phyloP scores from a whole-genome alignment of 2,888 invertebrate species.

The Tyria jacobaeae region DNA sequence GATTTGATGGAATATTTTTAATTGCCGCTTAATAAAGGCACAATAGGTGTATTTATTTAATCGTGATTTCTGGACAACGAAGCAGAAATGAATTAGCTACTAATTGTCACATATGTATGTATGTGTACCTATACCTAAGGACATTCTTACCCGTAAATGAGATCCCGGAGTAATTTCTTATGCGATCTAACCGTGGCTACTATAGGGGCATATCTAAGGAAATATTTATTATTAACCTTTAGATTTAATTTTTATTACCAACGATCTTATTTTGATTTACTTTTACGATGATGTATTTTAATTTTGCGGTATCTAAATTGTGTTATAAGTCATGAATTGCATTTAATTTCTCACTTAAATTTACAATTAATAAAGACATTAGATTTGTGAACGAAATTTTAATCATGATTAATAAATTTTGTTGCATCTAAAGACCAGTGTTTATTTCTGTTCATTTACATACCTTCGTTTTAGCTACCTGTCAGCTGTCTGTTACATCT shows the following conservation, averaged over 20 bases:
- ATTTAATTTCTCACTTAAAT: slow-evolving; percentile 44
- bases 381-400: slow-evolving; percentile 43
- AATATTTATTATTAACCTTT: background rate
- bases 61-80: background rate
- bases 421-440: slow-evolving; percentile 33
- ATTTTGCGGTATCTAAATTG: slow-evolving; percentile 28
- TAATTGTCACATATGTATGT: too few species aligned
- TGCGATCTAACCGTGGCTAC: background rate
- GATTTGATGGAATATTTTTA: background rate
- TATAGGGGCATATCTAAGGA: background rate
- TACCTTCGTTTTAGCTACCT: background rate
- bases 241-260: background rate
- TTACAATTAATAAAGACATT: slow-evolving; percentile 42
- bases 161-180: too few species aligned
- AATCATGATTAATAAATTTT: slow-evolving; percentile 34
- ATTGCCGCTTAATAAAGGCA: background rate
- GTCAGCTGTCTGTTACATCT: background rate
- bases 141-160: too few species aligned
- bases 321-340: slow-evolving; percentile 45
- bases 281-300: slow-evolving; percentile 8
- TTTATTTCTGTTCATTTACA: background rate
- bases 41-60: background rate
- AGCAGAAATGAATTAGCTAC: background rate
- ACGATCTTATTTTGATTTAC: slow-evolving; percentile 24
- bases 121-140: too few species aligned